Percentiles rank a stretch among this genome's conserved stretches.
These are phyloP conservation scores for Anas platyrhynchos DNA, from an alignment of 2,113 vertebrate genomes.

Conservation along the genomic window DNA sequence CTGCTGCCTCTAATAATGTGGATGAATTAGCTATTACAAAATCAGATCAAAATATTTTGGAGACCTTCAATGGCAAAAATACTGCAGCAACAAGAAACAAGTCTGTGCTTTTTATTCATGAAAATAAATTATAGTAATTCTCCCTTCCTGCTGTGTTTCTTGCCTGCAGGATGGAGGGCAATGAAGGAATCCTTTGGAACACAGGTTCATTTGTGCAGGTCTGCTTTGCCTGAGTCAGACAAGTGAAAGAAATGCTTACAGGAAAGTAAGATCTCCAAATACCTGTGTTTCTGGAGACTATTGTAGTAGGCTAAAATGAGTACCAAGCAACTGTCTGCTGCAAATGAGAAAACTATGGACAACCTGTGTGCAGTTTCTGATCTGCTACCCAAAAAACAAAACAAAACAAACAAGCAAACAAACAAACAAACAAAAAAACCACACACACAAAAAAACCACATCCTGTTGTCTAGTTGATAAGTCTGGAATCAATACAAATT, in stretches of 20 bases:
- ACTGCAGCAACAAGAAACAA: neutral
- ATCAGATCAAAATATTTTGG: neutral
- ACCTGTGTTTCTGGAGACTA: neutral
- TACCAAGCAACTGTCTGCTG: neutral
- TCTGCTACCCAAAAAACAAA: neutral
- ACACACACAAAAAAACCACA: too few species aligned
- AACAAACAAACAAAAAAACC: neutral
- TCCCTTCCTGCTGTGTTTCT: constrained; percentile 31
- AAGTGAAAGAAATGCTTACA: constrained; percentile 23
- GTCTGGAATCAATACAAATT: neutral
- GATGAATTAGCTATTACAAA: neutral
- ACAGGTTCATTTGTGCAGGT: neutral
- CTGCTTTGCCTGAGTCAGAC: neutral
- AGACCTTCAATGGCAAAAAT: neutral
- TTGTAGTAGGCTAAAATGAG: neutral
- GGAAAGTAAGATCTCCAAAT: constrained; percentile 1
- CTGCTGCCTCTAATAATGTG: neutral
- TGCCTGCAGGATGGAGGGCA: constrained; percentile 20
- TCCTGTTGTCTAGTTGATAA: neutral
- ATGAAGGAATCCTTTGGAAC: constrained; percentile 46
- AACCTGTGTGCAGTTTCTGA: neutral
- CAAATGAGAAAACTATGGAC: neutral
- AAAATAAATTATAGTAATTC: constrained; percentile 28
- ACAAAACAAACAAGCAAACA: too few species aligned
- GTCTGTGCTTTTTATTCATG: neutral